Base-by-base conservation (phyloP, 2,797 vertebrate genomes). In the Coluber constrictor region DNA sequence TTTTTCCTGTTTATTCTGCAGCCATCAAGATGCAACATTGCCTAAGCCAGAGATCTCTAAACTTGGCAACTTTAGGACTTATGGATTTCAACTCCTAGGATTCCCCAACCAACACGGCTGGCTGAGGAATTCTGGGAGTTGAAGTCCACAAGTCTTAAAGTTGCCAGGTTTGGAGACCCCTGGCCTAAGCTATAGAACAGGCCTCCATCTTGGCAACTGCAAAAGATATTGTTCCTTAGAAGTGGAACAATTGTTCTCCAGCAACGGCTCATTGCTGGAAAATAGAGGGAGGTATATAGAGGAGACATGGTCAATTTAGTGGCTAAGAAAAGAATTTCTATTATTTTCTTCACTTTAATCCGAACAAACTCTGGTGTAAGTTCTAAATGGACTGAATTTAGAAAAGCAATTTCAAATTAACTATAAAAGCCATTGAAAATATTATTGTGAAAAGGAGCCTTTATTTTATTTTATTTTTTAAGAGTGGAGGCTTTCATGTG, bases 401-500 rank as follows among this genome's bases (percentile, higher is more conserved):
- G 57, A 90, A 43, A 86, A 94, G 94, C 91, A 86, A 63, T 93
- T 94, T 94, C 92, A 95, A 90, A 93, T 8, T 25, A 90, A 83
- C 95, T 93, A 93, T 89, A 29, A 93, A 74, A 88, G 89, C 89
- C 54, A 13, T 90, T 2, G 66, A 29, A 91, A 57, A 88, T 94
- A 94, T 94, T 11, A 92, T 29, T 4, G 8, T 15, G 91, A 95
- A 51, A 55, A 92, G 32, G 63, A 51, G 0, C 5, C 25, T 79
- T 86, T 92, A 63, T 91, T 95, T 66, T n/a, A 63, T 66, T 66
- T 66, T 66, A 63, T 63, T n/a, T 66, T 83, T 61, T 63, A 90
- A 92, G 57, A 88, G 91, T 90, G 90, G 54, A 87, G 56, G 60
- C 91, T 96, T 97, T 97, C 95, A 94, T 95, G 90, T 96, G 97